These are phyloP conservation scores for Gastracanthus pulcherrimus DNA, from an alignment of 2,888 invertebrate genomes.

Conservation along the genomic window DNA sequence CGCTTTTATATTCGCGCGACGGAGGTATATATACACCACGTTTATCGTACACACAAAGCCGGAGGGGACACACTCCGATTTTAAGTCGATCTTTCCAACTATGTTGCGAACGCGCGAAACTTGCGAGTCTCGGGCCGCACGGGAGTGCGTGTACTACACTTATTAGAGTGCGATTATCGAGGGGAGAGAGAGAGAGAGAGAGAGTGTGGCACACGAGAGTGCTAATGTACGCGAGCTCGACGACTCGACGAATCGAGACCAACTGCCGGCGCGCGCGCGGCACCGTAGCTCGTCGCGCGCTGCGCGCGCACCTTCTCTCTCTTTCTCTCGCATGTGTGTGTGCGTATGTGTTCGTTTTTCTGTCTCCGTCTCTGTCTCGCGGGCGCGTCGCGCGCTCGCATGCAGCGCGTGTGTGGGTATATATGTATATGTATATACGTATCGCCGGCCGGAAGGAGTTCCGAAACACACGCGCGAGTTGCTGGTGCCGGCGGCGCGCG, in stretches of 20 bases:
- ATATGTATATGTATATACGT: neutral
- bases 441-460: slow-evolving; percentile 38
- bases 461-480: slow-evolving; percentile 32
- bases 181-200: neutral
- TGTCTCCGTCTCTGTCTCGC: slow-evolving; percentile 12
- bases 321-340: neutral
- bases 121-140: too few relatives aligned
- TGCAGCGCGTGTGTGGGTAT: neutral
- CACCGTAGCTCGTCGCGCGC: too few relatives aligned
- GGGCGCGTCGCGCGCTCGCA: neutral
- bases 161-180: too few relatives aligned
- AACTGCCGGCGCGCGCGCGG: slow-evolving; percentile 41
- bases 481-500: slow-evolving; percentile 3
- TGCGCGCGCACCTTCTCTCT: neutral
- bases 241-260: slow-evolving; percentile 54
- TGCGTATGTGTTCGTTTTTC: neutral
- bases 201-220: too few relatives aligned
- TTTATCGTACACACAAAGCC: too few relatives aligned
- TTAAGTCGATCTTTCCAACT: too few relatives aligned
- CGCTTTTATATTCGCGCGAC: neutral
- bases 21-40: neutral
- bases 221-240: neutral
- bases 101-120: too few relatives aligned
- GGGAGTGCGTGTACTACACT: too few relatives aligned
- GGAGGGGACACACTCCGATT: too few relatives aligned